Evolutionary conservation across 2,113 vertebrate species (phyloP).

Genomic region (Monopterus albus): DNA sequence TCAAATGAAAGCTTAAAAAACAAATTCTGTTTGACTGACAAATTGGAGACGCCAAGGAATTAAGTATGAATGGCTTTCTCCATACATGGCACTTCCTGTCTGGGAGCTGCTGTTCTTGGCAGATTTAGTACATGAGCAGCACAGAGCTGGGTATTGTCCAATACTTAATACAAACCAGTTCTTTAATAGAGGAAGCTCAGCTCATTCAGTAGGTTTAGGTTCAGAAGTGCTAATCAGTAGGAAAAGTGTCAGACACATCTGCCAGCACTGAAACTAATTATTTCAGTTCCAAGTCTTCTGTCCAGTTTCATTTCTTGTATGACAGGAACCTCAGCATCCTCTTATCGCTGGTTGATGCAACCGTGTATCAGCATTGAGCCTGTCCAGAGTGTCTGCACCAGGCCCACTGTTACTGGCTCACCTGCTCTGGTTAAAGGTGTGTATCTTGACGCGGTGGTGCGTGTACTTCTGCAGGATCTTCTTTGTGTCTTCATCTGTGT

Average conservation of each 20-base stretch:
- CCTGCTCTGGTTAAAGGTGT: conserved; percentile 99
- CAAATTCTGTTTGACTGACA: conserved; percentile 27
- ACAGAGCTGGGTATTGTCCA: neutral
- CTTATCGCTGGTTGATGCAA: too few species aligned
- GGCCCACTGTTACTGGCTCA: conserved; percentile 60
- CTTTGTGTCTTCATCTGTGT: conserved; percentile 98
- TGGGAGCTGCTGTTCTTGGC: neutral
- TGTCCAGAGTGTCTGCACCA: conserved; percentile 60
- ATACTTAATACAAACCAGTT: neutral
- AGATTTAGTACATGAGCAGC: neutral
- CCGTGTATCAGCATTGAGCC: neutral
- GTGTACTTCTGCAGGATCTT: conserved; percentile 98
- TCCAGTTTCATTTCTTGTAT: neutral
- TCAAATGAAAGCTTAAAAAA: conserved; percentile 39
- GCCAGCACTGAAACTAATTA: neutral
- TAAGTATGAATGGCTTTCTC: conserved; percentile 33
- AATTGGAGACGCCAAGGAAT: neutral
- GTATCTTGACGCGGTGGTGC: conserved; percentile 95
- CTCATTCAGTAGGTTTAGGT: neutral
- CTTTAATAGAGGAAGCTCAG: neutral
- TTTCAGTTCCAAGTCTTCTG: neutral
- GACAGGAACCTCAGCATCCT: neutral
- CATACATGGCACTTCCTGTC: conserved; percentile 27
- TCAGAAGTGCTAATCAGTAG: neutral
- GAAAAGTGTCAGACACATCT: neutral